Evolutionary conservation across 2,797 vertebrate genomes (phyloP).

Genomic region (Decapterus maruadsi): DNA sequence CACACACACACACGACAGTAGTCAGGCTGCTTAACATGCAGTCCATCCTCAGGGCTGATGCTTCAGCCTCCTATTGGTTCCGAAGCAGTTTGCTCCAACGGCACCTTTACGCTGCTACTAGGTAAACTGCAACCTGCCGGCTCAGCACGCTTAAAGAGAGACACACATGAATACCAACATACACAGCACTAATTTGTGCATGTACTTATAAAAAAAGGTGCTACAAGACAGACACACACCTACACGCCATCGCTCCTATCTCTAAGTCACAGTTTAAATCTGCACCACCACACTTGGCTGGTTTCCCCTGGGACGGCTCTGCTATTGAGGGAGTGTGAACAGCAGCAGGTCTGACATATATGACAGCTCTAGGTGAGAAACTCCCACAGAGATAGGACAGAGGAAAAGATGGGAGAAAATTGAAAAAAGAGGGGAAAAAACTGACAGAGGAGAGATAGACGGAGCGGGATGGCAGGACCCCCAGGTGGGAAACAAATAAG

Average conservation of each 20-base stretch:
- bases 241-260: conserved; percentile 1
- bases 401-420: conserved; percentile 6
- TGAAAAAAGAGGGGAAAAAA: not conserved
- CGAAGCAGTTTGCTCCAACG: conserved; percentile 33
- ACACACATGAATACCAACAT: not conserved
- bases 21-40: conserved; percentile 59
- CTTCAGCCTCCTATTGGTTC: conserved; percentile 49
- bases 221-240: conserved; percentile 11
- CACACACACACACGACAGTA: not conserved
- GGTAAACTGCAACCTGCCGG: conserved; percentile 41
- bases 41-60: conserved; percentile 24
- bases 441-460: conserved; percentile 8
- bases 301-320: conserved; percentile 32
- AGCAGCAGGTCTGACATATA: conserved; percentile 56
- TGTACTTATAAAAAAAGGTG: conserved; percentile 1
- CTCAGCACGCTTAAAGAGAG: not conserved
- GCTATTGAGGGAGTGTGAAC: conserved; percentile 50
- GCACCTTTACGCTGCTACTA: conserved; percentile 35
- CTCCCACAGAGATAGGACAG: conserved; percentile 30
- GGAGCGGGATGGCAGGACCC: conserved; percentile 17
- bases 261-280: conserved; percentile 37
- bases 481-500: conserved; percentile 12
- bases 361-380: conserved; percentile 58
- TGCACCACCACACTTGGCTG: conserved; percentile 36
- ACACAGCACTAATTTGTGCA: not conserved